Base-by-base conservation (phyloP, 2,888 invertebrate species). In the Polymixis lichenea region DNA sequence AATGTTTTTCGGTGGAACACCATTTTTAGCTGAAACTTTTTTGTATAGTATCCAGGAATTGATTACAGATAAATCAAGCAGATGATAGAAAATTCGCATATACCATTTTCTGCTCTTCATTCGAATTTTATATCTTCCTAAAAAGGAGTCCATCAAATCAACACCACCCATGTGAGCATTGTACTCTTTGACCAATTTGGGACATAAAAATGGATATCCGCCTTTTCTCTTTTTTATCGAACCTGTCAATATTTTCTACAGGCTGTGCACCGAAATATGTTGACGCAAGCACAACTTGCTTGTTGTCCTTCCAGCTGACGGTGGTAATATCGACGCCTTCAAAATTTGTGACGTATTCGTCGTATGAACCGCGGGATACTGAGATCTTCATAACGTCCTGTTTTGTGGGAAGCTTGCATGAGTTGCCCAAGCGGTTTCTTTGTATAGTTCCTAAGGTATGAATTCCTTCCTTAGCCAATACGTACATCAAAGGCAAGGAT, bases 291-390 rank as follows among this genome's bases (percentile, higher is more conserved):
- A 76, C 38, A 46, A 84, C 84, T 65, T 74, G 77, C 7, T 84
- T 86, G 25, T 86, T 86, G 43, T 86, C 82, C 28, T 86, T 85
- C 82, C 85, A 88, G 25, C 72, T 76, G 6, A 78, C 79, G 28
- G 80, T 73, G 2, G 80, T 73, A 22, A 84, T 70, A 17, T 85
- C 81, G 7, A 84, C 64, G 25, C 85, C 82, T 58, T 83, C 82
- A 19, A 70, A 81, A 67, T 80, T 77, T 38, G 83, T 78, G 7
- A 84, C 79, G 38, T 82, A 77, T 77, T 88, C 86, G 7, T 87
- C 83, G 32, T 78, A 82, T 22, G 78, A 53, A 9, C 82, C 86
- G 78, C 85, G 11, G 4, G 72, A 3, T 64, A 83, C 73, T 60
- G 77, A 19, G 71, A 19, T 72, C 49, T 82, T 77, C 73, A 82